Evolutionary conservation across 2,888 invertebrate species (phyloP), one percentile per base, ranked within the genome.

Genomic region (Quadriops clusia): DNA sequence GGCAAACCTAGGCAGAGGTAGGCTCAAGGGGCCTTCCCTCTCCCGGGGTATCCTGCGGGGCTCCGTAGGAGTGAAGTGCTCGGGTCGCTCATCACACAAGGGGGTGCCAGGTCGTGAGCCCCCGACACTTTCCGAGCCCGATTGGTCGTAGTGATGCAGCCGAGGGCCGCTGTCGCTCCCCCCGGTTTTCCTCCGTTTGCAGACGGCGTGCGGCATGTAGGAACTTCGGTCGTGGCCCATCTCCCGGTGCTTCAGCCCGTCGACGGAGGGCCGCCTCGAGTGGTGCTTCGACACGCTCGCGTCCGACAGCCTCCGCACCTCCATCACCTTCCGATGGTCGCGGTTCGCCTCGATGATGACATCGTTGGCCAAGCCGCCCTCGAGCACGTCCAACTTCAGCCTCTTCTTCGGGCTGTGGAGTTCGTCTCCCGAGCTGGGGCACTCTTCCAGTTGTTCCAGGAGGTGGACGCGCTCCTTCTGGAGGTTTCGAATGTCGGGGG

Each of bases 1-100:
- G 10, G 90, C 91, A 58, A 91, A 91, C 61, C 83, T 79, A 21
- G 91, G 91, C 46, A 91, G 63, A 12, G 91, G 90, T 49, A 91
- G 65, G 48, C 81, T 79, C 60, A 90, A 70, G 17, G 87, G 83
- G 60, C 70, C 55, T 60, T 68, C 70, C 68, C 55, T 69, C 64
- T 40, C 70, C 68, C 60, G 43, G 1, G 58, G 56, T 17, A 32
- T 38, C 26, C 83, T 71, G 35, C 85, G 70, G 11, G 85, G 85
- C 56, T 85, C 84, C 36, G 71, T 71, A 6, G 83, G 83, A 37
- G 69, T 61, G 39, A 76, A 67, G 49, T 72, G 71, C 51, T 85
- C 84, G 2, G 82, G 83, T 27, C 77, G 63, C 54, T 86, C 86
- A 58, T 86, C 85, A 47, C 82, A 80, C 32, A 86, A 63, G 2